Evolutionary conservation across 2,888 invertebrate species (phyloP), one percentile per base, ranked within the genome.

Genomic region (Dyspetes luteomarginatus): DNA sequence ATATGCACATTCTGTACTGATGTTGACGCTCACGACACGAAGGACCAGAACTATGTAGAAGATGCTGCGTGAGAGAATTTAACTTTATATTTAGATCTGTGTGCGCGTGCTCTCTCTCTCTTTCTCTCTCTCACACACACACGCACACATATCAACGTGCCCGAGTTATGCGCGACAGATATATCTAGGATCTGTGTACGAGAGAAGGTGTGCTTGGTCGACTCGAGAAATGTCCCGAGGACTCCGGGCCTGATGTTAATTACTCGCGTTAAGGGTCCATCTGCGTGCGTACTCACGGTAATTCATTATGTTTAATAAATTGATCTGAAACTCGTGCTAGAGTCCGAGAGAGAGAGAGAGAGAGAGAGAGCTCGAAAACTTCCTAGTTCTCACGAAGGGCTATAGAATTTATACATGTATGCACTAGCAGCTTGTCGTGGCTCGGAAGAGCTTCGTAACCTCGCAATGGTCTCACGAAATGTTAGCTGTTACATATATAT

Each of bases 51-150:
- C 52, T 28, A 60, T 71, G 68, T 48, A 41, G 56, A 67, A 73
- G 68, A 80, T 65, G 72, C 74, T 82, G 83, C 83, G 83, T 83
- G 83, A 83, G 83, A 83, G 83, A 83, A 83, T 79, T 82, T 72
- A 64, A 62, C 73, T 77, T 64, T 64, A 77, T 60, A 76, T n/a
- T 60, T 50, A 48, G 69, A 56, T 64, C 62, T 24, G 45, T 36
- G 52, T 30, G 52, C 56, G 52, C 60, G 36, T 30, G 15, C 60
- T 22, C 41, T 41, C 60, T 60, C 41, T 19, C 28, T 56, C 56
- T 26, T 12, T 24, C 15, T 30, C 30, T 48, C 17, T 55, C 30
- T 30, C 64, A n/a, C n/a, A n/a, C n/a, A n/a, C n/a, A n/a, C n/a
- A n/a, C n/a, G n/a, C n/a, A n/a, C n/a, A n/a, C n/a, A 48, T 58